These are phyloP conservation scores for Pomatorhinus ruficollis DNA, from an alignment of 2,113 vertebrate genomes.

Conservation along the genomic window DNA sequence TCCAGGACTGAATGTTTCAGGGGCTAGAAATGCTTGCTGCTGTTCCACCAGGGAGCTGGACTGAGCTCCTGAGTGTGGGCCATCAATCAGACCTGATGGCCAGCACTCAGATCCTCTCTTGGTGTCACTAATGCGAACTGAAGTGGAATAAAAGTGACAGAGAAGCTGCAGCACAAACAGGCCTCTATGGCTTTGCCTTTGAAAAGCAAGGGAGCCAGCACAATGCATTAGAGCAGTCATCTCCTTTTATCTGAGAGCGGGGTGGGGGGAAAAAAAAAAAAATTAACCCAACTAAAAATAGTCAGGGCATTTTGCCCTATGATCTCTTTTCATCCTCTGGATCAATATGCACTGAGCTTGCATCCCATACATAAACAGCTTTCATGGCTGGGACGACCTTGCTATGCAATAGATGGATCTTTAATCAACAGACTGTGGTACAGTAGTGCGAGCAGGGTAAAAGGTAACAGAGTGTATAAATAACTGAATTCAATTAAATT, in stretches of 20 bases:
- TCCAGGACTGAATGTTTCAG: background rate
- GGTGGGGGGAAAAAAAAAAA: too few species aligned
- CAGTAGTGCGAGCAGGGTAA: background rate
- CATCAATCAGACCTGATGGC: background rate
- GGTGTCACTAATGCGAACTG: background rate
- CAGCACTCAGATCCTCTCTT: background rate
- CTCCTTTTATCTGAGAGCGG: conserved; percentile 30
- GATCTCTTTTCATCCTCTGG: conserved; percentile 42
- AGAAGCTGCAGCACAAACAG: background rate
- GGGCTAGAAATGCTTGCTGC: background rate
- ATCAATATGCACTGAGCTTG: conserved; percentile 62
- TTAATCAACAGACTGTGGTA: background rate
- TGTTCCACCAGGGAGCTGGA: background rate
- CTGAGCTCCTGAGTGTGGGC: background rate
- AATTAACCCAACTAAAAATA: conserved; percentile 66
- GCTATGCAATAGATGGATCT: background rate
- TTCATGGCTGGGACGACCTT: conserved; percentile 43
- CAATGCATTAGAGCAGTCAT: background rate
- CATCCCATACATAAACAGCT: conserved; percentile 50
- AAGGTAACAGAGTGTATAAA: background rate
- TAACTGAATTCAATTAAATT: background rate
- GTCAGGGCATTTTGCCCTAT: conserved; percentile 60
- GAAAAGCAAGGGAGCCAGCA: conserved; percentile 12
- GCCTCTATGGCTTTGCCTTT: background rate
- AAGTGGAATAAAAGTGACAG: background rate